Base-by-base conservation (phyloP, 2,113 vertebrate genomes). In the Mellivora capensis region DNA sequence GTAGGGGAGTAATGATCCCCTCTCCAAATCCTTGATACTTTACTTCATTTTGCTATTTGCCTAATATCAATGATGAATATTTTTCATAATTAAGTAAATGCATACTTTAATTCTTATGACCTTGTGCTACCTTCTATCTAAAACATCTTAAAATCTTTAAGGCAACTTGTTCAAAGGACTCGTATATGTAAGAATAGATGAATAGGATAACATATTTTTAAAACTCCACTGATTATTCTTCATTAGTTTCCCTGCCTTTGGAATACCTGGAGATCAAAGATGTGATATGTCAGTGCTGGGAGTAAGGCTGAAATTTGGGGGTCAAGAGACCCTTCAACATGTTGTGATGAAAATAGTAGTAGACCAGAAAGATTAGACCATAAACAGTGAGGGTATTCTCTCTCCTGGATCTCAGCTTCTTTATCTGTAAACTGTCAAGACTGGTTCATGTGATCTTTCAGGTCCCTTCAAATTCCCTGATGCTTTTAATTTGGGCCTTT, bases 51-150 rank as follows among this genome's bases (percentile, higher is more conserved):
- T 97, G 77, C 47, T 93, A 95, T 97, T 95, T 96, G 95, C 83
- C 64, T 96, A 97, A 92, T 98, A 97, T 96, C 97, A 97, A 97
- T 90, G 91, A 86, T 97, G 90, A 87, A 96, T 97, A 96, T 85
- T 97, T 95, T 97, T 88, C 85, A 93, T 97, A 95, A 97, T 97
- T 97, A 97, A 94, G 95, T 94, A 91, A 94, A 97, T 91, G 34
- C 67, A 95, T 87, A 91, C 97, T 97, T 98, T 88, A 98, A 96
- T 92, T 96, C n/a, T 72, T 84, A 62, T 86, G 37, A 96, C 76
- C 71, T 96, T 97, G 76, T 83, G 39, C 7, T 94, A 44, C 77
- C 21, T 71, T 80, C 52, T 93, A 31, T 76, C 39, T 47, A 64
- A 95, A 83, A 57, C 74, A 87, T 6, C 44, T 69, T 93, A 91